Evolutionary conservation across 2,888 invertebrate genomes (phyloP).

Genomic region (Drymonia ruficornis): DNA sequence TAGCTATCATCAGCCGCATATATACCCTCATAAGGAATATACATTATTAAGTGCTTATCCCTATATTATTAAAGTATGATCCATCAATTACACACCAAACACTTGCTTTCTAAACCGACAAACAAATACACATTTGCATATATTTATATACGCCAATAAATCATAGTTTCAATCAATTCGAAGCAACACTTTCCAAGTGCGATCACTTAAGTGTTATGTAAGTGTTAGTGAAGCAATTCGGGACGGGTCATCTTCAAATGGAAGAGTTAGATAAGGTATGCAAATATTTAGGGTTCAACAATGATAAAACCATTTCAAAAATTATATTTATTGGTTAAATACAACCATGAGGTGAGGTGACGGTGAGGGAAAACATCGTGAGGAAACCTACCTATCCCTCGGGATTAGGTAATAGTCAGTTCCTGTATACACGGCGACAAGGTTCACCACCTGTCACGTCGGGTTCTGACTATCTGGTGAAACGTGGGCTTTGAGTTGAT

Average conservation of each 20-base stretch:
- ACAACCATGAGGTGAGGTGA: too few relatives aligned
- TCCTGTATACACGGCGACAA: too few relatives aligned
- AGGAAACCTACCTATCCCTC: too few relatives aligned
- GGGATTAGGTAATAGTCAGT: too few relatives aligned
- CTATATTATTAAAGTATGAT: background rate
- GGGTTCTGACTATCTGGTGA: too few relatives aligned
- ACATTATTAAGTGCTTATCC: background rate
- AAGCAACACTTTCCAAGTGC: conserved; percentile 10
- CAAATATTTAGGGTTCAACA: background rate
- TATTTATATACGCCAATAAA: conserved; percentile 9
- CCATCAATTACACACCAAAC: background rate
- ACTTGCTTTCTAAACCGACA: conserved; percentile 6
- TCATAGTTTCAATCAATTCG: conserved; percentile 1
- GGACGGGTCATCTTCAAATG: conserved; percentile 32
- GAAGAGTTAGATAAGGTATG: background rate
- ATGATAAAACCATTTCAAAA: background rate
- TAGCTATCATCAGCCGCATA: too few relatives aligned
- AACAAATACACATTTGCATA: conserved; percentile 16
- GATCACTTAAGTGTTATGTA: conserved; percentile 31
- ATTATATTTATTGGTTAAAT: too few relatives aligned
- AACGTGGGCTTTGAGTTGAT: too few relatives aligned
- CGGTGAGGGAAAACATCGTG: too few relatives aligned
- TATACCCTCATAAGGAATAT: too few relatives aligned
- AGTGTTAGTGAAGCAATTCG: conserved; percentile 21
- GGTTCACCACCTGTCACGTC: too few relatives aligned